Conservation (phyloP, 2,888 invertebrate species). For the Augochlorella aurata region DNA sequence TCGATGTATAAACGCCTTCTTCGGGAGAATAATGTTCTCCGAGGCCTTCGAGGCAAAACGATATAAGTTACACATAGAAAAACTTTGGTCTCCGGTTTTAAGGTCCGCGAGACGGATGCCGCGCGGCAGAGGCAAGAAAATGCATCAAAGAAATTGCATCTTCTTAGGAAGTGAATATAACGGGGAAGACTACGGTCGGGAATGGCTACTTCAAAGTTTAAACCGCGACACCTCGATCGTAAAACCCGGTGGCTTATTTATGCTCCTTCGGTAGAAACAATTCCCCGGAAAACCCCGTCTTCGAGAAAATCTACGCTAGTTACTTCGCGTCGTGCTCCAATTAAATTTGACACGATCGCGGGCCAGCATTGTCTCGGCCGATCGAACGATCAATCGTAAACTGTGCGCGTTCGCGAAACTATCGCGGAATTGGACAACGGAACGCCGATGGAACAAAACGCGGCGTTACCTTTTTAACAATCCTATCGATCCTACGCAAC, state of each 20-base stretch:
- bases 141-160: constrained; percentile 8
- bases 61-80: background rate
- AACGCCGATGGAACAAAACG: background rate
- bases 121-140: background rate
- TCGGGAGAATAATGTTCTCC: too few relatives aligned
- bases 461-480: background rate
- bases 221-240: background rate
- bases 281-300: background rate
- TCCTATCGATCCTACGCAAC: too few relatives aligned
- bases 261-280: background rate
- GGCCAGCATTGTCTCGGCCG: background rate
- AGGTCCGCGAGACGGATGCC: background rate
- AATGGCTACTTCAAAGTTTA: background rate
- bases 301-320: background rate
- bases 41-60: background rate
- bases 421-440: too few relatives aligned
- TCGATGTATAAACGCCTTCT: too few relatives aligned
- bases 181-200: background rate
- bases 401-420: background rate
- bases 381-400: background rate
- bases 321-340: too few relatives aligned
- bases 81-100: background rate
- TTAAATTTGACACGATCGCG: background rate
- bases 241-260: background rate
- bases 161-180: background rate